Evolutionary conservation across 2,113 vertebrate genomes (phyloP).

Genomic region (Baryphthengus martii): DNA sequence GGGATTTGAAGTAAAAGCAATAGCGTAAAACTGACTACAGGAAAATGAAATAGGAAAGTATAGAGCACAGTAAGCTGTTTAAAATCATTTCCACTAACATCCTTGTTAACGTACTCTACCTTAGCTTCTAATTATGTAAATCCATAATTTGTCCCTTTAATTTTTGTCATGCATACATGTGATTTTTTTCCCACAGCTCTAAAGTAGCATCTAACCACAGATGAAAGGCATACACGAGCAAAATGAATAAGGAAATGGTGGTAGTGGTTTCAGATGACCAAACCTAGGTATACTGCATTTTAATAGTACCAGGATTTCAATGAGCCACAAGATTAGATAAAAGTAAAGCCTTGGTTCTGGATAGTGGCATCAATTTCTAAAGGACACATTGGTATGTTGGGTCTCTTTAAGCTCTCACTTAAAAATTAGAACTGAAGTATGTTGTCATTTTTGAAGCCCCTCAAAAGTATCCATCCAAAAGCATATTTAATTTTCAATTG

Average conservation of each 20-base stretch:
- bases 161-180: neutral
- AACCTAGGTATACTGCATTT: neutral
- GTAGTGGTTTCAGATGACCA: neutral
- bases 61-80: neutral
- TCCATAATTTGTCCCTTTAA: conserved; percentile 7
- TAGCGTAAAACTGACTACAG: neutral
- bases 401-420: neutral
- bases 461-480: neutral
- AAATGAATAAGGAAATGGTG: neutral
- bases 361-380: neutral
- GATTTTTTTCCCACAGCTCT: neutral
- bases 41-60: conserved; percentile 14
- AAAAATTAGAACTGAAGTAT: neutral
- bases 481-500: neutral
- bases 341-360: neutral
- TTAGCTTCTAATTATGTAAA: conserved; percentile 4
- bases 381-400: neutral
- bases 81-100: neutral
- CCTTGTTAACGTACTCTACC: neutral
- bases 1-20: conserved; percentile 33
- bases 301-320: neutral
- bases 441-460: neutral
- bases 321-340: neutral
- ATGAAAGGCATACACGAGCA: neutral
- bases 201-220: neutral